A percentile compares a stretch with the other conserved stretches of the same genome.
phyloP scores from a whole-genome alignment of 2,888 invertebrate genomes.

The Caenorhabditis zanzibari region DNA sequence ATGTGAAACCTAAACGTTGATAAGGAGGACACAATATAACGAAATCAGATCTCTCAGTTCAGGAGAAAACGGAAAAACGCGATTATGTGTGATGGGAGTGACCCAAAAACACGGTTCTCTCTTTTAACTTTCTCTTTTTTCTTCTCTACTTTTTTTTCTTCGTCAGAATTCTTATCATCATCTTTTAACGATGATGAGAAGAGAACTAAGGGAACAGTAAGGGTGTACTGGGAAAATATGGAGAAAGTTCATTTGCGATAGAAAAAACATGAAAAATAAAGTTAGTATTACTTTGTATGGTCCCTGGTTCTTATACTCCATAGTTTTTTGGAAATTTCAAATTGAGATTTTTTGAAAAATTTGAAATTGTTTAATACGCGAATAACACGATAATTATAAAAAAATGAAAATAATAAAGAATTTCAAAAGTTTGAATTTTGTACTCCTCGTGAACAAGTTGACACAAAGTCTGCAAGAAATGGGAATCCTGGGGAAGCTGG shows the following conservation, averaged over 20 bases:
- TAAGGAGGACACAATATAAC: not conserved
- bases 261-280: no score
- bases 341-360: constrained; percentile 2
- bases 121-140: constrained; percentile 7
- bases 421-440: no score
- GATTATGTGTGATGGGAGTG: constrained; percentile 50
- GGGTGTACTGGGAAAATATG: no score
- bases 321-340: not conserved
- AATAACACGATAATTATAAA: constrained; percentile 25
- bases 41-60: not conserved
- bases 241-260: no score
- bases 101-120: constrained; percentile 57
- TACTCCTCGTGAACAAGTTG: no score
- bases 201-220: not conserved
- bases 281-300: no score
- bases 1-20: not conserved
- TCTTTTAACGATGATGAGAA: not conserved
- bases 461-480: not conserved
- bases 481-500: not conserved
- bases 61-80: constrained; percentile 37
- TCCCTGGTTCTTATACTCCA: no score
- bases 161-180: constrained; percentile 13
- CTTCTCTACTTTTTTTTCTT: constrained; percentile 19
- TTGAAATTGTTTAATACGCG: no score
- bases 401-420: not conserved